phyloP scores from a whole-genome alignment of 2,797 vertebrate genomes.

The Nasua narica region DNA sequence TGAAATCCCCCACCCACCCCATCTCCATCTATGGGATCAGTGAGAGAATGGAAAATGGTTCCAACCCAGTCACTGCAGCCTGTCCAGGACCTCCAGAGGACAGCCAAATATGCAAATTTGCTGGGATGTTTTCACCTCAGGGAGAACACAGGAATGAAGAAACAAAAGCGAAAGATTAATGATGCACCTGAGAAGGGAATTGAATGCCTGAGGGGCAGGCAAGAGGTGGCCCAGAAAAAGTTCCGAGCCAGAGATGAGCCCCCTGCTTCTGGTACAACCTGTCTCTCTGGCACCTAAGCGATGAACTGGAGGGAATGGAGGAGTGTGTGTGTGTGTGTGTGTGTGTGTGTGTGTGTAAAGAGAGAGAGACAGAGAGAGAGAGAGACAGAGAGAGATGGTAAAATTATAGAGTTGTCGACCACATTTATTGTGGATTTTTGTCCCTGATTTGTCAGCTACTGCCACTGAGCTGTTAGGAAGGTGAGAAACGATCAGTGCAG shows the following conservation, averaged over 20 bases:
- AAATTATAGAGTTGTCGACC: not conserved
- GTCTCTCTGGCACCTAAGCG: not conserved
- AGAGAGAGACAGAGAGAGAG: not conserved
- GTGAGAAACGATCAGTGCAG: rapidly evolving
- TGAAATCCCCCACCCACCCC: not conserved
- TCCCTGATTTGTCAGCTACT: not conserved
- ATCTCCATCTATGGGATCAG: not conserved
- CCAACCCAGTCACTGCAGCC: not conserved
- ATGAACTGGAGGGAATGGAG: not conserved
- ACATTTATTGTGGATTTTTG: not conserved
- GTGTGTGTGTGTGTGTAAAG: too few species aligned
- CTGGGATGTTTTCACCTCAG: not conserved
- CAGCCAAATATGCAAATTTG: constrained; percentile 33
- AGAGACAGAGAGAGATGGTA: not conserved
- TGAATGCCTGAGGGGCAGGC: not conserved
- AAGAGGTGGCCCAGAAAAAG: not conserved
- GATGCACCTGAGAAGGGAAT: not conserved
- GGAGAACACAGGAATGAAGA: not conserved
- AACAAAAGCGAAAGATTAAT: not conserved
- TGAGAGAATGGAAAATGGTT: not conserved
- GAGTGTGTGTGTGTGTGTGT: not conserved
- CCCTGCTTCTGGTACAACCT: not conserved
- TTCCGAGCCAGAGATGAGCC: not conserved
- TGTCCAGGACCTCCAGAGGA: not conserved
- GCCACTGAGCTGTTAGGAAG: not conserved